Percentiles rank a stretch among this genome's conserved stretches.
phyloP scores from a whole-genome alignment of 2,888 invertebrate genomes.

The Ceramica pisi region DNA sequence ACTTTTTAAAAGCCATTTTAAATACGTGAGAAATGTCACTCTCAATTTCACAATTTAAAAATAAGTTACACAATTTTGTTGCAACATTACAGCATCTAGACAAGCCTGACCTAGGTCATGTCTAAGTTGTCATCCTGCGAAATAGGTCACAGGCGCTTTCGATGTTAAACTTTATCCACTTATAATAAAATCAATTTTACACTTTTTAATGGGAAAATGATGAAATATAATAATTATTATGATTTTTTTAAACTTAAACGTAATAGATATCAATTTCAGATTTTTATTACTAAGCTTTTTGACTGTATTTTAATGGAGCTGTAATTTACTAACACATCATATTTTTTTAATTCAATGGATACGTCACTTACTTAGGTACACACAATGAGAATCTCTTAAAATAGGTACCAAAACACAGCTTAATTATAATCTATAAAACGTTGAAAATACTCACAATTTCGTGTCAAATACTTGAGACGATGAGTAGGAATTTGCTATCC shows the following conservation, averaged over 20 bases:
- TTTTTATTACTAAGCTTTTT: too few relatives aligned
- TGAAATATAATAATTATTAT: not conserved
- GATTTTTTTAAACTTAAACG: not conserved
- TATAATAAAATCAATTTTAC: constrained; percentile 4
- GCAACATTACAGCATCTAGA: constrained; percentile 36
- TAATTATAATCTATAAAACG: not conserved
- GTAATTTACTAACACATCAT: not conserved
- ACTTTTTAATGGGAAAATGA: not conserved
- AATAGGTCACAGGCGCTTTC: constrained; percentile 78
- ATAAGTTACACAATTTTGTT: constrained; percentile 4
- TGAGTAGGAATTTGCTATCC: constrained; percentile 26
- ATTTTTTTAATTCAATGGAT: not conserved
- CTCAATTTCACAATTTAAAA: constrained; percentile 20
- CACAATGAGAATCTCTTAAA: not conserved
- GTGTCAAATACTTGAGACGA: constrained; percentile 4
- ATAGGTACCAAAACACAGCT: not conserved
- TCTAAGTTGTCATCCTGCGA: constrained; percentile 76
- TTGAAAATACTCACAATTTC: constrained; percentile 33
- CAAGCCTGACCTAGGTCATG: constrained; percentile 80
- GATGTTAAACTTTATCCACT: constrained; percentile 37
- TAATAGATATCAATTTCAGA: not conserved
- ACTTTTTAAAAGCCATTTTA: not conserved
- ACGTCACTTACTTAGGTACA: not conserved
- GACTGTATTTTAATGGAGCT: too few relatives aligned
- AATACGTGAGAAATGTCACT: constrained; percentile 1